Evolutionary conservation across 2,888 invertebrate species (phyloP), one percentile per base, ranked within the genome.

Genomic region (Craniophora ligustri): DNA sequence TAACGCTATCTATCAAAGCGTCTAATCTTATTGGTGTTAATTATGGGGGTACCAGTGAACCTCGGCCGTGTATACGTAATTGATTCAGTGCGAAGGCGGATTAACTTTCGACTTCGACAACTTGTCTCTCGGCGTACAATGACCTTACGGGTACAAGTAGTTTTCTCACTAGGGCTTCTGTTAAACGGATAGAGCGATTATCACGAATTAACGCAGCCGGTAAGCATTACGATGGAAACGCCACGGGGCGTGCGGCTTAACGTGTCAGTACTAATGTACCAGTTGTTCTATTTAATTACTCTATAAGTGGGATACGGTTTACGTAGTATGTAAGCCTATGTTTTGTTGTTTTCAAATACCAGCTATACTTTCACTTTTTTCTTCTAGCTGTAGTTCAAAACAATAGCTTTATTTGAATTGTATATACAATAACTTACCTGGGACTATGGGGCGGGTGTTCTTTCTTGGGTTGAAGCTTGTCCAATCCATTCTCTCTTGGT

Each of bases 401-500:
- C n/a, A n/a, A n/a, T n/a, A 16, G 16, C n/a, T 34, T 44, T 40
- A 18, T 40, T 46, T 1, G 18, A 8, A 35, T 26, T 11, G 40
- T 56, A 26, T 16, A 45, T 10, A 14, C 30, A 18, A 14, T 5
- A 30, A 56, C 15, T 55, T 79, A 94, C 94, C 94, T 92, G 31
- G 95, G 95, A 82, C 96, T 96, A 79, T 96, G 96, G 31, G 96
- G 96, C 38, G 96, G 96, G 77, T 96, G 96, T 85, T 97, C 96
- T 78, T 97, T 97, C 82, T 97, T 97, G 55, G 95, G 94, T 69
- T 95, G 95, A 65, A 96, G 87, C 84, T 97, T 97, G 83, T 97
- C 97, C 56, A 97, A 94, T 19, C 97, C 97, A 84, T 98, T 98
- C 84, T 98, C 98, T 67, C 97, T 88, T 0, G 98, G 97, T n/a